A percentile compares a stretch with the other conserved stretches of the same genome.
Evolutionary conservation across 2,113 vertebrate genomes (phyloP).

Genomic region (Misgurnus mizolepis): DNA sequence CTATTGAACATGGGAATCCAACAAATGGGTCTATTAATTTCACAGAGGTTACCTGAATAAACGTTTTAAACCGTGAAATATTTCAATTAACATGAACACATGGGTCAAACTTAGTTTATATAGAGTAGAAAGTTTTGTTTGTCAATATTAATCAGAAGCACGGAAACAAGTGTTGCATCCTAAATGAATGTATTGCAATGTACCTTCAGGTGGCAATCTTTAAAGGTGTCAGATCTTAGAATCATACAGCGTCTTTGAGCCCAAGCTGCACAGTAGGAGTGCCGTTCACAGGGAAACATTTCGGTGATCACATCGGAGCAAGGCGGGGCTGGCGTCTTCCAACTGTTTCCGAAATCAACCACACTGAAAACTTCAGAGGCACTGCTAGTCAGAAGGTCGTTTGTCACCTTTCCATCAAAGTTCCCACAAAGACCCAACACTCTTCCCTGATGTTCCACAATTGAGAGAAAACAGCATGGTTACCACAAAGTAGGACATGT

Average conservation of each 20-base stretch:
- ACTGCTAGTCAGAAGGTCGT: constrained; percentile 76
- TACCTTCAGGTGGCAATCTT: constrained; percentile 80
- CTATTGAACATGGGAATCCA: constrained; percentile 60
- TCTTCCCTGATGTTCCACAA: constrained; percentile 62
- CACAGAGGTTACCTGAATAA: no score
- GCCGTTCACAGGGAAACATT: constrained; percentile 78
- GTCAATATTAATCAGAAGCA: background rate
- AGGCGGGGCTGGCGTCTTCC: constrained; percentile 72
- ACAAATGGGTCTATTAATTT: background rate
- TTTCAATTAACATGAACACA: background rate
- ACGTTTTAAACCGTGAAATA: background rate
- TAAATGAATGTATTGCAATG: background rate
- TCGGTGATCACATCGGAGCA: constrained; percentile 77
- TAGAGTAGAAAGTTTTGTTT: background rate
- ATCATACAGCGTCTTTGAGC: constrained; percentile 81
- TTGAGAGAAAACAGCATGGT: background rate
- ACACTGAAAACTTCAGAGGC: constrained; percentile 63
- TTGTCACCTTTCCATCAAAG: constrained; percentile 79
- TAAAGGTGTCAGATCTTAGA: constrained; percentile 73
- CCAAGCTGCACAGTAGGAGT: constrained; percentile 82
- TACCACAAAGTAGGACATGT: background rate
- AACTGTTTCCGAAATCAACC: constrained; percentile 81
- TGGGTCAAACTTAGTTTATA: background rate
- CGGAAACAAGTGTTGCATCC: background rate
- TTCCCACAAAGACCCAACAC: constrained; percentile 86